Evolutionary conservation across 2,888 invertebrate genomes (phyloP).

Genomic region (Xiphydria camelus): DNA sequence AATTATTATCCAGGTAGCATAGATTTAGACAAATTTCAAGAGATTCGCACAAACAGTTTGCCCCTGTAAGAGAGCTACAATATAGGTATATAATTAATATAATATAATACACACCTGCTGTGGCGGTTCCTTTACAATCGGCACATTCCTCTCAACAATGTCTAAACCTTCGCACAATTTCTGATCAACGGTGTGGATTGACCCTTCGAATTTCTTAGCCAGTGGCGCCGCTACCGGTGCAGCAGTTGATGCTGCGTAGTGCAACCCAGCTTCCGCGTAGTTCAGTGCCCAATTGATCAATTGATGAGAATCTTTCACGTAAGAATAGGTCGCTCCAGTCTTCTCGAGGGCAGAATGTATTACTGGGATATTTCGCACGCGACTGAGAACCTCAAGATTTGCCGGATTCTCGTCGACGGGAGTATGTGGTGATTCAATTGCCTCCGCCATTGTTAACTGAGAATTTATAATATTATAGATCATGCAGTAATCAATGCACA

Average conservation of each 20-base stretch:
- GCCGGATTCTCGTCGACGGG: conserved; percentile 24
- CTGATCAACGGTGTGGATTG: conserved; percentile 62
- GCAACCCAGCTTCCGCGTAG: conserved; percentile 62
- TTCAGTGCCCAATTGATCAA: conserved; percentile 62
- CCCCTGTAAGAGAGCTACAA: neutral
- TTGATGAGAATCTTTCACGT: conserved; percentile 60
- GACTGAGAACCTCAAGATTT: conserved; percentile 50
- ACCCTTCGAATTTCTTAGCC: conserved; percentile 60
- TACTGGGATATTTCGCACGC: conserved; percentile 49
- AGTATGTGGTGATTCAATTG: conserved; percentile 13
- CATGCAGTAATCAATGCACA: no score
- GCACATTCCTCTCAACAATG: conserved; percentile 62
- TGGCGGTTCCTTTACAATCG: conserved; percentile 63
- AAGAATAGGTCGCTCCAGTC: conserved; percentile 50
- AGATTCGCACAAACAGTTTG: neutral
- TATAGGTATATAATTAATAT: conserved; percentile 1
- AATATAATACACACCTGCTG: conserved; percentile 58
- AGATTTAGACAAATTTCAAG: no score
- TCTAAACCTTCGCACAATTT: conserved; percentile 63
- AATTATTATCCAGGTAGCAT: no score
- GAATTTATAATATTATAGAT: no score
- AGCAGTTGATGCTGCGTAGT: conserved; percentile 61
- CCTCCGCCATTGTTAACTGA: conserved; percentile 25
- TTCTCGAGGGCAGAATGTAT: conserved; percentile 52
- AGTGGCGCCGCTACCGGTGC: conserved; percentile 60